Evolutionary conservation across 2,888 invertebrate species (phyloP).

Genomic region (Venusia cambrica): DNA sequence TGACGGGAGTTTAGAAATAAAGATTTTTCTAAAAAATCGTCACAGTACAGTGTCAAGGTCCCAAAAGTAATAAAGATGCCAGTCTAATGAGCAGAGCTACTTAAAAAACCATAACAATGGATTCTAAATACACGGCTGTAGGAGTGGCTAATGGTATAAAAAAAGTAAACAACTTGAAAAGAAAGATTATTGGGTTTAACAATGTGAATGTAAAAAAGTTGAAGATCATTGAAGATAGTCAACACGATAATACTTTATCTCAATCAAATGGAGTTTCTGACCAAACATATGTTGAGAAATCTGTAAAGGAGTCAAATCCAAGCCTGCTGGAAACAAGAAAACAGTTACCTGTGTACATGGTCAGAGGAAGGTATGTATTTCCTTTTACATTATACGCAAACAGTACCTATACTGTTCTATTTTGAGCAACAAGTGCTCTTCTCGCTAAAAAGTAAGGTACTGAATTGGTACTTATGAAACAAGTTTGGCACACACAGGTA

Average conservation of each 20-base stretch:
- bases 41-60: too few species aligned
- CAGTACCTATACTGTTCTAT: too few species aligned
- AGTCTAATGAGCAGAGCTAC: too few species aligned
- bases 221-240: constrained; percentile 44
- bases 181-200: constrained; percentile 38
- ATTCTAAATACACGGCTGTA: constrained; percentile 66
- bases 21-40: too few species aligned
- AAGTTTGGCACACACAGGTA: too few species aligned
- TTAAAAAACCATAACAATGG: constrained; percentile 45
- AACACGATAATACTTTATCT: constrained; percentile 18
- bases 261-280: constrained; percentile 34
- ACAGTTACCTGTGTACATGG: constrained; percentile 77
- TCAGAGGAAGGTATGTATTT: constrained; percentile 61
- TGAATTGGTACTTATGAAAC: too few species aligned
- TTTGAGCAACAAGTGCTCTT: too few species aligned
- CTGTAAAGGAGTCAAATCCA: constrained; percentile 34
- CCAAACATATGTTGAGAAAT: constrained; percentile 28
- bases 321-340: constrained; percentile 64
- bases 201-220: constrained; percentile 51
- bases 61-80: too few species aligned
- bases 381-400: not conserved
- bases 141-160: constrained; percentile 43
- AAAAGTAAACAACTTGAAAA: constrained; percentile 42
- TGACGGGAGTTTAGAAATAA: too few species aligned
- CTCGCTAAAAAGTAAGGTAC: too few species aligned